These are phyloP conservation scores for Rhodinocichla rosea DNA, from an alignment of 2,113 vertebrate genomes.

Conservation along the genomic window DNA sequence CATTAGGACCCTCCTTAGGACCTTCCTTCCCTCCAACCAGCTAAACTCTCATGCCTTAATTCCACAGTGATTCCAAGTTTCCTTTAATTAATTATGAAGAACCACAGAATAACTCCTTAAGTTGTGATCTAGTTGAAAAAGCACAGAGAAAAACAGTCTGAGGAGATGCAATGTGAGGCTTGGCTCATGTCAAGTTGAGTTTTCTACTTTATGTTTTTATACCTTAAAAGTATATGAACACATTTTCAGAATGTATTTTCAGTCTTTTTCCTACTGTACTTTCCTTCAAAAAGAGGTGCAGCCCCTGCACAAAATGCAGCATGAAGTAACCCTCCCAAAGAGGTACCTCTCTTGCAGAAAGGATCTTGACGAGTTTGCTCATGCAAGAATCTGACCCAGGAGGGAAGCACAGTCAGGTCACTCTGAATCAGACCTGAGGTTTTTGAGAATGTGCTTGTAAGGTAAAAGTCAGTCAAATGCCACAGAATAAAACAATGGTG, in stretches of 20 bases:
- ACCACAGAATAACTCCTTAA: not conserved
- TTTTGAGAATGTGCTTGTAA: not conserved
- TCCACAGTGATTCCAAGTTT: not conserved
- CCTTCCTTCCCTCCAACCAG: not conserved
- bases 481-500: rapidly evolving
- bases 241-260: not conserved
- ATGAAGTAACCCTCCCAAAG: not conserved
- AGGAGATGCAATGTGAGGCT: not conserved
- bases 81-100: not conserved
- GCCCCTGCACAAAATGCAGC: not conserved
- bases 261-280: not conserved
- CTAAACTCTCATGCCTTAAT: not conserved
- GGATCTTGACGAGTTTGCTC: not conserved
- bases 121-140: not conserved
- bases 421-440: not conserved
- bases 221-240: not conserved
- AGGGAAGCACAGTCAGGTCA: not conserved
- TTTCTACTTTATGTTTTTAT: not conserved
- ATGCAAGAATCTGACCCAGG: not conserved
- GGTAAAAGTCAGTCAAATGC: not conserved
- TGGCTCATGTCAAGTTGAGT: not conserved
- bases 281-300: not conserved
- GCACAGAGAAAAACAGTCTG: not conserved
- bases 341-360: not conserved
- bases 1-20: not conserved